A percentile compares a stretch with the other conserved stretches of the same genome.
phyloP scores from a whole-genome alignment of 53 echinoderm and acorn worm species.

The Pentamera pediparva region DNA sequence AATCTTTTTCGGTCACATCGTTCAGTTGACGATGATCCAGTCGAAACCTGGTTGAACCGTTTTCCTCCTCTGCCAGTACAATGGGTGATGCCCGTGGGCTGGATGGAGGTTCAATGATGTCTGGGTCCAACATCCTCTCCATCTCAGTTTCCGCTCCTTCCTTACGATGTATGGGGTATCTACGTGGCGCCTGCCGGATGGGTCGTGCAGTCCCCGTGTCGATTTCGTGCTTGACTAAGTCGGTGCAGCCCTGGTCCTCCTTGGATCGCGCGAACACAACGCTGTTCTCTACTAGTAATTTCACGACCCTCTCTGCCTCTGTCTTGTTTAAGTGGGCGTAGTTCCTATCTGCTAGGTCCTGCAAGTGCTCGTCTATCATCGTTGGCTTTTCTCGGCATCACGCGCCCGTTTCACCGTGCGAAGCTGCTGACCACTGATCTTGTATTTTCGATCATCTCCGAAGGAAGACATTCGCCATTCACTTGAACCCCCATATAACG shows the following conservation, averaged over 20 bases:
- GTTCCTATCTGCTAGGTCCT: background rate
- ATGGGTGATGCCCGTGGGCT: conserved; percentile 58
- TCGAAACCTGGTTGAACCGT: conserved; percentile 33
- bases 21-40: too few species aligned
- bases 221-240: conserved; percentile 20
- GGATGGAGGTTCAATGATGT: conserved; percentile 42
- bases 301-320: background rate
- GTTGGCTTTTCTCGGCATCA: too few species aligned
- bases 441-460: too few species aligned
- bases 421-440: too few species aligned
- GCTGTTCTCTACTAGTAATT: background rate
- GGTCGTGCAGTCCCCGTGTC: too few species aligned
- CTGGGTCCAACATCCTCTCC: too few species aligned
- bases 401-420: too few species aligned
- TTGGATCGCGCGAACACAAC: conserved; percentile 16
- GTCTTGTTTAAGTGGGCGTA: background rate
- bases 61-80: conserved; percentile 48
- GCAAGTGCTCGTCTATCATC: background rate
- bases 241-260: conserved; percentile 33
- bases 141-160: conserved; percentile 43
- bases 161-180: conserved; percentile 24
- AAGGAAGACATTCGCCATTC: too few species aligned
- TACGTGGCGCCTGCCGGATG: conserved; percentile 9
- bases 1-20: too few species aligned
- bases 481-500: too few species aligned